These are phyloP conservation scores for Anguilla obscura DNA, from an alignment of 2,797 vertebrate species.

Conservation along the genomic window DNA sequence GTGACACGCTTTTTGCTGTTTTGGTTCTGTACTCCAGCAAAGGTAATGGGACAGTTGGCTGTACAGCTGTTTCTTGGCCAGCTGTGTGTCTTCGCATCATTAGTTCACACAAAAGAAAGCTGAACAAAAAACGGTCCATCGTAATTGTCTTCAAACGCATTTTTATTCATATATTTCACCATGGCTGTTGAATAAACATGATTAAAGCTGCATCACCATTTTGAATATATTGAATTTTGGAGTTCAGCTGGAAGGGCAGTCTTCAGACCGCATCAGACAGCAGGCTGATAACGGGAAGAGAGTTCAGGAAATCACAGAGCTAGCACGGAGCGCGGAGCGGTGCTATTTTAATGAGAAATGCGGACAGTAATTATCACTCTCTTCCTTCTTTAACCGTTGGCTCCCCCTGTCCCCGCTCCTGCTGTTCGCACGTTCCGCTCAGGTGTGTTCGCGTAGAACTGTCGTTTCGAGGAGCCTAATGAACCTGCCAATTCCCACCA, in stretches of 20 bases:
- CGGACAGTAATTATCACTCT: constrained; percentile 23
- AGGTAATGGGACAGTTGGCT: too few relatives aligned
- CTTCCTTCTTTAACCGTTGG: neutral
- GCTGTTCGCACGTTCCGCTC: neutral
- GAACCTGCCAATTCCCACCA: constrained; percentile 30
- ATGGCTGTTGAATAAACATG: too few relatives aligned
- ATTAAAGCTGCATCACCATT: too few relatives aligned
- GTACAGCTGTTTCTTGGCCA: too few relatives aligned
- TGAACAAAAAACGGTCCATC: too few relatives aligned
- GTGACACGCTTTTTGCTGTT: too few relatives aligned
- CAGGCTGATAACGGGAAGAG: neutral
- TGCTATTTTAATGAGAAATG: constrained; percentile 20
- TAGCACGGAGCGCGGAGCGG: neutral
- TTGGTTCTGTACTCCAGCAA: too few relatives aligned
- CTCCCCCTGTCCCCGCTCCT: neutral
- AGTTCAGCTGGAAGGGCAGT: neutral
- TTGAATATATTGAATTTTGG: too few relatives aligned
- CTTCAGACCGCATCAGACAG: neutral
- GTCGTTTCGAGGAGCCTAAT: constrained; percentile 28
- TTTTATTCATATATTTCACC: too few relatives aligned
- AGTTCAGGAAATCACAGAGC: constrained; percentile 2
- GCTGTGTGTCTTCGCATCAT: too few relatives aligned
- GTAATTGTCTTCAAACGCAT: too few relatives aligned
- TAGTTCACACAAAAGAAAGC: too few relatives aligned
- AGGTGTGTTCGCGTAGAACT: neutral